Base-by-base conservation (phyloP, 2,113 vertebrate species). In the Chaenocephalus aceratus region DNA sequence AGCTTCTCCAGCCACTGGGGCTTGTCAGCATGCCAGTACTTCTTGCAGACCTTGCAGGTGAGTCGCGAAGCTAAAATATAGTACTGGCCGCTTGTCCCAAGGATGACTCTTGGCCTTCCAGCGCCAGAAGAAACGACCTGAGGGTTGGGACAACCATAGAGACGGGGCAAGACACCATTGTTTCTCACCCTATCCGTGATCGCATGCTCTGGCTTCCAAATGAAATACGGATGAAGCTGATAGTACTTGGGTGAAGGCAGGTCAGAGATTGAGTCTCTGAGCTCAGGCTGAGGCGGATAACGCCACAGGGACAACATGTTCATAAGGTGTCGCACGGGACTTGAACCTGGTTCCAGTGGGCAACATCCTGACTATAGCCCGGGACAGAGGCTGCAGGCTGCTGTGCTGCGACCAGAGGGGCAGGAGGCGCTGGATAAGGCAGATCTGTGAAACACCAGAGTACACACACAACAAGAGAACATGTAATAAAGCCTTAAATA, bases 321-420 rank as follows among this genome's bases (percentile, higher is more conserved):
- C 45, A 59, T 49, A 0, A 23, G 23, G 2, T 21, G 44, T 9
- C 16, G 23, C 7, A 72, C 69, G 49, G 69, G 56, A 49, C 23
- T 44, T 6, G 58, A 75, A 14, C 60, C 51, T 18, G 36, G 72
- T 46, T 75, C 72, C 72, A 75, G 36, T 41, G 36, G 5, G 36
- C 36, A 6, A 41, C 36, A 41, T 6, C 36, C 6, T 41, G 1
- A 41, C 12, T 12, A 48, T 26, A 26, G 46, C 46, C 71, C 16
- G 34, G 26, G 11, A 11, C 30, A 14, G 48, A 26, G 26, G 58
- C 7, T 15, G 23, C 44, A 21, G 59, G 71, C 30, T 59, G 36
- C 10, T 56, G 53, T 23, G 53, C 10, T 2, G 21, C 53, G 3
- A 30, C 26, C 11, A 56, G 23, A 11, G 10, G 10, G 44, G 51